These are phyloP conservation scores for Cebidichthys violaceus DNA, from an alignment of 2,113 vertebrate species.

Conservation along the genomic window DNA sequence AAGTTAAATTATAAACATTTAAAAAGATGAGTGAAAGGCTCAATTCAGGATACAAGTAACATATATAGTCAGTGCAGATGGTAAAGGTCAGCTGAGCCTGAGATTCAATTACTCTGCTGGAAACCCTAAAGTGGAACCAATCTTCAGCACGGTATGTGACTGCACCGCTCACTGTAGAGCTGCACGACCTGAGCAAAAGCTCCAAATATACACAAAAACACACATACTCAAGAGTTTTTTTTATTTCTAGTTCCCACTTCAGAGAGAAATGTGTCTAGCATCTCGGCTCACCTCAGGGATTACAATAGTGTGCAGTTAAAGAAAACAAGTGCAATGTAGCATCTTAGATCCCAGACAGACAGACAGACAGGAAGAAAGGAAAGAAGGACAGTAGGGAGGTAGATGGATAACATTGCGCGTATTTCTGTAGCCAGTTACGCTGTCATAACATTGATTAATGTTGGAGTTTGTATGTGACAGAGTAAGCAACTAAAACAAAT, in stretches of 20 bases:
- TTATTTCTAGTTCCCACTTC: conserved; percentile 46
- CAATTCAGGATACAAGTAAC: conserved; percentile 6
- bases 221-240: conserved; percentile 43
- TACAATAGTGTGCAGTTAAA: conserved; percentile 59
- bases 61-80: conserved; percentile 19
- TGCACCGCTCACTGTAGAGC: conserved; percentile 25
- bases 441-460: conserved; percentile 43
- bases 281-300: conserved; percentile 57
- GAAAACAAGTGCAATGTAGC: conserved; percentile 54
- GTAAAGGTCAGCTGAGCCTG: conserved; percentile 40
- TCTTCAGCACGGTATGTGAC: conserved; percentile 32
- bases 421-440: conserved; percentile 12
- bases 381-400: neutral
- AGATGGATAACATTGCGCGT: neutral
- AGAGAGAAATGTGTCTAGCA: conserved; percentile 55
- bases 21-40: neutral
- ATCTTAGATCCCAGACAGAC: conserved; percentile 37
- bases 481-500: conserved; percentile 39
- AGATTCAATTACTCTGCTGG: conserved; percentile 46
- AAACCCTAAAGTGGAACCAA: conserved; percentile 46
- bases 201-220: conserved; percentile 47
- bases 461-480: conserved; percentile 40
- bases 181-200: conserved; percentile 25
- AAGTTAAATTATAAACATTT: neutral
- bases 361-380: neutral